Conservation (phyloP, 2,888 invertebrate genomes). For the Galeopsomyia nigrocyanea region DNA sequence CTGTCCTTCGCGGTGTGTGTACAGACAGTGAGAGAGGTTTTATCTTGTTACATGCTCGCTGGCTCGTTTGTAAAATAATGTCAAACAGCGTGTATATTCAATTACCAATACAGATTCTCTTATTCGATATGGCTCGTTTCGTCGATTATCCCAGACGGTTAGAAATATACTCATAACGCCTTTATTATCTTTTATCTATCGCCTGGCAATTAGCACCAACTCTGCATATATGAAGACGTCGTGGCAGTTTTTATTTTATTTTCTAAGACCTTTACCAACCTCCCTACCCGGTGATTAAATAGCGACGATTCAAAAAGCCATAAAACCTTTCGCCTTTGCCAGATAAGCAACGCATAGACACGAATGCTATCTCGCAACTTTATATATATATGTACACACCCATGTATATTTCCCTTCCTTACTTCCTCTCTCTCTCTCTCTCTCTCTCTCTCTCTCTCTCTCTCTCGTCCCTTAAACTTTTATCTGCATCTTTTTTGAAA, state of each 20-base stretch:
- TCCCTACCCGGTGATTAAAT: neutral
- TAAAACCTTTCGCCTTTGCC: constrained; percentile 9
- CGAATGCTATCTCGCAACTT: constrained; percentile 23
- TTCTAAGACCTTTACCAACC: neutral
- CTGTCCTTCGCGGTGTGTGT: too few relatives aligned
- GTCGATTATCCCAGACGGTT: too few relatives aligned
- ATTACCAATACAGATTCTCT: too few relatives aligned
- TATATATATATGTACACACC: constrained; percentile 2
- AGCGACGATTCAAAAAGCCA: constrained; percentile 19
- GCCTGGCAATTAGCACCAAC: neutral
- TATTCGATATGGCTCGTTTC: too few relatives aligned
- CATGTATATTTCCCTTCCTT: constrained; percentile 11
- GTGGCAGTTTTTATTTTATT: constrained; percentile 4
- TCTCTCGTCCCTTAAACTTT: constrained; percentile 20
- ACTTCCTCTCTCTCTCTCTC: constrained; percentile 7
- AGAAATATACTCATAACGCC: neutral
- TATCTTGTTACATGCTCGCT: too few relatives aligned
- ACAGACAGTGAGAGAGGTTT: too few relatives aligned
- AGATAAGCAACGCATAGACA: constrained; percentile 17
- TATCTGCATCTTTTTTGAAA: constrained; percentile 18
- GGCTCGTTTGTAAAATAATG: too few relatives aligned
- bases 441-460: constrained; percentile 22
- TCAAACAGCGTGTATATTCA: too few relatives aligned
- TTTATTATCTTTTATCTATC: neutral
- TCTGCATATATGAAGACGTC: too few relatives aligned